Conservation (phyloP, 2,797 vertebrate genomes). For the Fistularia commersonii region DNA sequence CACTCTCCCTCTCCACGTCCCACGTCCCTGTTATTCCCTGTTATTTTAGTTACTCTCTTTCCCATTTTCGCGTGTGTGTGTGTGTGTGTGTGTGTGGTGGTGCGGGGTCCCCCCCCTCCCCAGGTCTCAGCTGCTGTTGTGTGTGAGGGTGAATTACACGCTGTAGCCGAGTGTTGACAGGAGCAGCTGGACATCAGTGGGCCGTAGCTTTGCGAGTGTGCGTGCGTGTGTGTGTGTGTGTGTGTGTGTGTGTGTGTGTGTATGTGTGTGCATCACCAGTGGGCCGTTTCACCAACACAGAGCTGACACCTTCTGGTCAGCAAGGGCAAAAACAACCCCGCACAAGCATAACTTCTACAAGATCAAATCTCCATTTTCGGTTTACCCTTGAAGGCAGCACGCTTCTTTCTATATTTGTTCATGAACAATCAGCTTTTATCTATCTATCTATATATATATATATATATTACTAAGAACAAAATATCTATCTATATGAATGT, state of each 20-base stretch:
- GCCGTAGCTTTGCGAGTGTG: slow-evolving; percentile 50
- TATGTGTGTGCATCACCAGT: too few relatives aligned
- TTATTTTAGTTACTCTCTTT: slow-evolving; percentile 29
- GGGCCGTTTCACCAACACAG: slow-evolving; percentile 42
- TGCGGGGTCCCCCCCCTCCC: slow-evolving; percentile 24
- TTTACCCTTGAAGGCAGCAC: too few relatives aligned
- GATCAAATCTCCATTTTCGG: background rate
- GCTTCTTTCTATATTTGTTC: too few relatives aligned
- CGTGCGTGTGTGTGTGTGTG: slow-evolving; percentile 11
- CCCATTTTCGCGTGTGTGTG: slow-evolving; percentile 26
- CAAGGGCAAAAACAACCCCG: slow-evolving; percentile 35
- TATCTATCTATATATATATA: too few relatives aligned
- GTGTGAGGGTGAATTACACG: slow-evolving; percentile 84
- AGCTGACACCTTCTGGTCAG: slow-evolving; percentile 72
- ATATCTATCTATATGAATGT: too few relatives aligned
- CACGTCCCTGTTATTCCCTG: slow-evolving; percentile 37
- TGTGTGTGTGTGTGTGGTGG: slow-evolving; percentile 18
- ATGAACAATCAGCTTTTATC: too few relatives aligned
- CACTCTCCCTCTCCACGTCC: slow-evolving; percentile 48
- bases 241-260: slow-evolving; percentile 12
- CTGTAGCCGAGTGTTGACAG: slow-evolving; percentile 92
- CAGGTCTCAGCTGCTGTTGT: slow-evolving; percentile 84
- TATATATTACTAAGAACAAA: too few relatives aligned
- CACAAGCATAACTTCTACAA: slow-evolving; percentile 1
- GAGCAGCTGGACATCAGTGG: slow-evolving; percentile 92